Percentiles rank a stretch among this genome's conserved stretches.
phyloP scores from a whole-genome alignment of 2,797 vertebrate species.

The Aldrovandia affinis region DNA sequence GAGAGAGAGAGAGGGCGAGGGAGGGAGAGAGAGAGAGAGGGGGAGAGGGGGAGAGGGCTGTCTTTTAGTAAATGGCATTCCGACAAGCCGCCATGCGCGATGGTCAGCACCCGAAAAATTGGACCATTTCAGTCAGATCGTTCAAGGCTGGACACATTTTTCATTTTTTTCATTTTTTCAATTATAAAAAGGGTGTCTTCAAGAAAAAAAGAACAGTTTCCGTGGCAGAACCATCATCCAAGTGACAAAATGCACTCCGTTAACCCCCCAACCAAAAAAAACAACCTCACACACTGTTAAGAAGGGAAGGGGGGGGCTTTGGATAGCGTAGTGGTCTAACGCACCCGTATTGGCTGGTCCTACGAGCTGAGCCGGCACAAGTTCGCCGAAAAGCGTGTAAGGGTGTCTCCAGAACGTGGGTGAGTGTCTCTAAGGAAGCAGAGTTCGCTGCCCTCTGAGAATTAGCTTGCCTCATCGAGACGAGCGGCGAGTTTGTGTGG shows the following conservation, averaged over 20 bases:
- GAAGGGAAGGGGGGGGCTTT: neutral
- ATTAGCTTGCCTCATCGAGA: no score
- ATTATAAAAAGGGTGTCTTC: constrained; percentile 31
- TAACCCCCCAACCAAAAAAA: neutral
- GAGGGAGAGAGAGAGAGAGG: no score
- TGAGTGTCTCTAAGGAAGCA: no score
- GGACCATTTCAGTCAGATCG: constrained; percentile 67
- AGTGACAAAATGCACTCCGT: neutral
- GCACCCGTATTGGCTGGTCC: no score
- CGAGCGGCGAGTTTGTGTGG: no score
- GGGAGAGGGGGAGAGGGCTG: no score
- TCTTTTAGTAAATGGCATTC: constrained; percentile 60
- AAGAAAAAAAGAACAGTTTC: constrained; percentile 61
- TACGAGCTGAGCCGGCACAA: no score
- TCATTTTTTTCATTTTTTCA: constrained; percentile 55
- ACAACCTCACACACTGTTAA: neutral
- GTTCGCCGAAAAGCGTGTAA: no score
- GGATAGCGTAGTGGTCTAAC: no score
- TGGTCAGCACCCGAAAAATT: constrained; percentile 67
- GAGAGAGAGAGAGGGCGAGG: no score
- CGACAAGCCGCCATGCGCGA: constrained; percentile 52
- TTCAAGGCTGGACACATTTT: constrained; percentile 72
- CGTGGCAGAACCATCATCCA: constrained; percentile 49
- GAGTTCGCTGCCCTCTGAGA: no score
- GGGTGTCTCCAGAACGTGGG: no score